Evolutionary conservation across 1,140 invertebrate genomes (phyloP).

Genomic region (Drosophila rufa): DNA sequence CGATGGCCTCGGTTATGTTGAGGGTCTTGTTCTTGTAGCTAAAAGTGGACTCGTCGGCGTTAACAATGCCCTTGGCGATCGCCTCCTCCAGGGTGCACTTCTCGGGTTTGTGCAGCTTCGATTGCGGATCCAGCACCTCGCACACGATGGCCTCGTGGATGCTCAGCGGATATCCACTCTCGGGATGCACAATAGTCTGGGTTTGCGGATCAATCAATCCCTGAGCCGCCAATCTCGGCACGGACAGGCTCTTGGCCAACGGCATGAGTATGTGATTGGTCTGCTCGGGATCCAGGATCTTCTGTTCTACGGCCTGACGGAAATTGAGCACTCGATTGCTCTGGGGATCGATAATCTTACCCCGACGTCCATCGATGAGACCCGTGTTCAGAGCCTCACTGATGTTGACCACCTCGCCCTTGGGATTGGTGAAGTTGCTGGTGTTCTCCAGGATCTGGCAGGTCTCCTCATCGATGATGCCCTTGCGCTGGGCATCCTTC

Average conservation of each 20-base stretch:
- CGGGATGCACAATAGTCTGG: slow-evolving; percentile 95
- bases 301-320: slow-evolving; percentile 93
- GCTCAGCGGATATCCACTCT: slow-evolving; percentile 91
- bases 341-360: slow-evolving; percentile 93
- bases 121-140: slow-evolving; percentile 93
- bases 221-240: slow-evolving; percentile 93
- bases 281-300: slow-evolving; percentile 92
- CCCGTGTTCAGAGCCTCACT: slow-evolving; percentile 91
- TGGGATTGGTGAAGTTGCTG: slow-evolving; percentile 86
- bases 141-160: slow-evolving; percentile 94
- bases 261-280: slow-evolving; percentile 93
- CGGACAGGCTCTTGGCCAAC: slow-evolving; percentile 91
- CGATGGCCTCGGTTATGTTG: slow-evolving; percentile 90
- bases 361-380: slow-evolving; percentile 90
- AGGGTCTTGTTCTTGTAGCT: slow-evolving; percentile 88
- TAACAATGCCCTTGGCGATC: slow-evolving; percentile 91
- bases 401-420: slow-evolving; percentile 88
- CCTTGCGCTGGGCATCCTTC: slow-evolving; percentile 90
- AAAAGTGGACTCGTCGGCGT: slow-evolving; percentile 90
- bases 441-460: slow-evolving; percentile 89
- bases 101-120: slow-evolving; percentile 87
- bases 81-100: slow-evolving; percentile 92
- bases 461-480: slow-evolving; percentile 91
- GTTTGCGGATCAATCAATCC: slow-evolving; percentile 92
- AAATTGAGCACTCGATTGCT: slow-evolving; percentile 92